These are phyloP conservation scores for Macrochelys suwanniensis DNA, from an alignment of 2,797 vertebrate species.

Conservation along the genomic window DNA sequence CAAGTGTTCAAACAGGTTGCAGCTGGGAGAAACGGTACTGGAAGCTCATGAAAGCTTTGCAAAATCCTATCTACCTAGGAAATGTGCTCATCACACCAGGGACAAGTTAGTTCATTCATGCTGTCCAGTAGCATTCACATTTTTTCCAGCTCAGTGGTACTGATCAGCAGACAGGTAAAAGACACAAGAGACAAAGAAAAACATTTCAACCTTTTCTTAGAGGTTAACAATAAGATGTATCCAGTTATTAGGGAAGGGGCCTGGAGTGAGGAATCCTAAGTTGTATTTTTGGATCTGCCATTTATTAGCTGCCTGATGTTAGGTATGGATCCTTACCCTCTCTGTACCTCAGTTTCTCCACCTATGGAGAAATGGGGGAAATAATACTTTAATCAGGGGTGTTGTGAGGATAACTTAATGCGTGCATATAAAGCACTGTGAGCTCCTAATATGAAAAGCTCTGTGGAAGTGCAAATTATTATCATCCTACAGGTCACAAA, in stretches of 20 bases:
- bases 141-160: conserved; percentile 56
- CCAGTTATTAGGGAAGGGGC: background rate
- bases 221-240: conserved; percentile 24
- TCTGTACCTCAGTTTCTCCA: background rate
- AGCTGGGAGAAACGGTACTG: conserved; percentile 11
- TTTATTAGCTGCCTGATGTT: conserved; percentile 29
- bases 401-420: background rate
- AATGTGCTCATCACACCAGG: background rate
- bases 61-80: conserved; percentile 40
- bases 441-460: background rate
- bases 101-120: conserved; percentile 39
- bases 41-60: conserved; percentile 50
- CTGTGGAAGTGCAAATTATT: background rate
- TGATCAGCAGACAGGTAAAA: conserved; percentile 47
- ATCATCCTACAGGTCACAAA: background rate
- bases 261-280: background rate
- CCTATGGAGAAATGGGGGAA: background rate
- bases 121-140: conserved; percentile 26
- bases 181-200: conserved; percentile 7
- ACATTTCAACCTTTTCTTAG: conserved; percentile 35
- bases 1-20: background rate
- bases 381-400: background rate
- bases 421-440: background rate
- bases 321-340: background rate
- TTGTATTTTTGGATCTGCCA: conserved; percentile 35